Conservation (phyloP, 1,140 invertebrate genomes). For the Zaprionus nigranus region DNA sequence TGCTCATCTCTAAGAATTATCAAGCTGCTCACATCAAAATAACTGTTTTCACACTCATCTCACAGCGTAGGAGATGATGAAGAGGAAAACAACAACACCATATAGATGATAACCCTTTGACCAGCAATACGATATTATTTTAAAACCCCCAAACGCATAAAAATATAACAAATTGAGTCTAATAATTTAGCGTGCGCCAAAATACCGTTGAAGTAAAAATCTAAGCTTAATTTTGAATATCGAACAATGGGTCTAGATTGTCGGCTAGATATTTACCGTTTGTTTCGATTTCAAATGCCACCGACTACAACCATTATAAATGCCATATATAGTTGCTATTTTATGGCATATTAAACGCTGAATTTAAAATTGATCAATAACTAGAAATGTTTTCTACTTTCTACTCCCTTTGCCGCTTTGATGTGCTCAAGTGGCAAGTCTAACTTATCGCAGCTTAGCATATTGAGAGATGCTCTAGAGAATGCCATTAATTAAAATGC, state of each 20-base stretch:
- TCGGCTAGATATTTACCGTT: conserved; percentile 43
- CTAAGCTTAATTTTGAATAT: conserved; percentile 6
- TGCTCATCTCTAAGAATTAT: conserved; percentile 52
- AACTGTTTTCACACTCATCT: conserved; percentile 78
- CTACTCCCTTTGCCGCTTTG: conserved; percentile 36
- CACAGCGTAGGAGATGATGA: conserved; percentile 54
- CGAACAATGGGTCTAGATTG: conserved; percentile 57
- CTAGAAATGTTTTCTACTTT: conserved; percentile 55
- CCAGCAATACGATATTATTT: conserved; percentile 13
- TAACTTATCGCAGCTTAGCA: conserved; percentile 24
- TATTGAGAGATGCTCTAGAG: conserved; percentile 8
- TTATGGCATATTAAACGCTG: conserved; percentile 72
- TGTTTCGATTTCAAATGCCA: conserved; percentile 53
- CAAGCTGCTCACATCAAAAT: conserved; percentile 46
- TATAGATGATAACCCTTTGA: background rate
- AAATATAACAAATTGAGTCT: conserved; percentile 77
- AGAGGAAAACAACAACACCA: conserved; percentile 34
- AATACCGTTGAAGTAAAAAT: conserved; percentile 65
- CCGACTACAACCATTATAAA: conserved; percentile 11
- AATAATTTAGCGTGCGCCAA: conserved; percentile 80
- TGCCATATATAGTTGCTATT: conserved; percentile 35
- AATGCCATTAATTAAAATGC: conserved; percentile 39
- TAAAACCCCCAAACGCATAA: conserved; percentile 36
- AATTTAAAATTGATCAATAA: conserved; percentile 54
- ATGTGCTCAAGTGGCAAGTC: background rate